Base-by-base conservation (phyloP, 2,888 invertebrate genomes). In the Yponomeuta sedellus region DNA sequence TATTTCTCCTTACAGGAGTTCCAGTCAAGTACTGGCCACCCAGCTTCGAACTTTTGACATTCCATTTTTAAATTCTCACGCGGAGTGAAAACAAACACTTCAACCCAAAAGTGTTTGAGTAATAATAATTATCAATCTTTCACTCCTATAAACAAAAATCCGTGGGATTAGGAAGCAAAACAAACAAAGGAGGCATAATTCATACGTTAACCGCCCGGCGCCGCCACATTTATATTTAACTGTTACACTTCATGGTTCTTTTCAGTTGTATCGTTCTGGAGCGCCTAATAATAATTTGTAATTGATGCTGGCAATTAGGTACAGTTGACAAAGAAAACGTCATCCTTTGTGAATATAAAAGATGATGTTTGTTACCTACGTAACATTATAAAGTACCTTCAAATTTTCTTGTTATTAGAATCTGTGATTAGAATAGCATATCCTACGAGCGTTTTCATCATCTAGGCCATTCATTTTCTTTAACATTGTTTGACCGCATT, bases 41-140 rank as follows among this genome's bases (percentile, higher is more conserved):
- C 76, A 22, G 12, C 19, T 22, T 20, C 40, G 25, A 52, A 56
- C 57, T 22, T 64, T 75, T 77, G 81, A 82, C 83, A 79, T 78
- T 78, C 79, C 78, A 77, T 77, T 52, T 79, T 79, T 75, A 77
- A 80, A 82, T 83, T 88, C 86, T 85, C 86, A 86, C 86, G 86
- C 80, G 72, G n/a, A 12, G 71, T 76, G 82, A 82, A 82, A 81
- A 79, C 79, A 78, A 64, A 64, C 64, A 63, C 44, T 82, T 79
- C 82, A 85, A 83, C 83, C 81, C 74, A 34, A 52, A 77, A 82
- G 81, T 79, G 79, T 69, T 71, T 69, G 71, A 76, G 72, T 78
- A 79, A 78, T 70, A 52, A 52, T 52, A 52, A 16, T 12, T 52
- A 52, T 52, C 44, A 52, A 71, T 77, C 73, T 78, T 78, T 82